A percentile compares a stretch with the other conserved stretches of the same genome.
Conservation (phyloP, 2,797 vertebrate genomes). For the Hydrocynus forskahlii region DNA sequence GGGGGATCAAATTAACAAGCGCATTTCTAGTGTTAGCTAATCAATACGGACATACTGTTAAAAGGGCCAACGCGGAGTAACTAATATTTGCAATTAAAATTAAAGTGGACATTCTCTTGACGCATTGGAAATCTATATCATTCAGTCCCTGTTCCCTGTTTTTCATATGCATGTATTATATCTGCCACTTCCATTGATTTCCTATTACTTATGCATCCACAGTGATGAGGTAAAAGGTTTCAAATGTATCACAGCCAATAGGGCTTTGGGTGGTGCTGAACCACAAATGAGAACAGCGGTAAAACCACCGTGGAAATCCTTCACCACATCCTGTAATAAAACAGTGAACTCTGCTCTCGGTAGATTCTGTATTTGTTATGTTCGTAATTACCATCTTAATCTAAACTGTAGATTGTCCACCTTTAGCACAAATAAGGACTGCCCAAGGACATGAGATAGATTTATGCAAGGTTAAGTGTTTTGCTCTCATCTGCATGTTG, state of each 20-base stretch:
- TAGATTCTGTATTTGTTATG: not conserved
- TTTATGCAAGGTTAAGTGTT: constrained; percentile 56
- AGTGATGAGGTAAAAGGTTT: constrained; percentile 39
- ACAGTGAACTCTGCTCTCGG: not conserved
- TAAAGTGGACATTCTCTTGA: constrained; percentile 42
- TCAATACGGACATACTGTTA: constrained; percentile 46
- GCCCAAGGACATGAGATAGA: constrained; percentile 44
- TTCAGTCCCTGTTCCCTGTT: constrained; percentile 44
- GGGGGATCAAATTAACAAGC: constrained; percentile 23
- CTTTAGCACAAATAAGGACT: constrained; percentile 35
- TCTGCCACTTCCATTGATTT: constrained; percentile 51
- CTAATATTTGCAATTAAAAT: constrained; percentile 54
- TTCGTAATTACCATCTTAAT: constrained; percentile 15
- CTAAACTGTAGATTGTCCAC: not conserved
- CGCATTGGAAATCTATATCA: constrained; percentile 55
- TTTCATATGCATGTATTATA: constrained; percentile 51
- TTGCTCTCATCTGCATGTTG: constrained; percentile 54
- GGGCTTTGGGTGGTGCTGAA: constrained; percentile 2
- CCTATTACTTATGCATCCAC: constrained; percentile 44
- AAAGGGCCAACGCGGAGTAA: constrained; percentile 41
- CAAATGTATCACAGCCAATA: constrained; percentile 13
- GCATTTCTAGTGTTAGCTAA: constrained; percentile 34
- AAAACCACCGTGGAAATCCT: not conserved
- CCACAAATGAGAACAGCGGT: not conserved
- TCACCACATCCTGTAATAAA: not conserved